phyloP scores from a whole-genome alignment of 2,113 vertebrate genomes.

The Dolichallabes microphthalmus region DNA sequence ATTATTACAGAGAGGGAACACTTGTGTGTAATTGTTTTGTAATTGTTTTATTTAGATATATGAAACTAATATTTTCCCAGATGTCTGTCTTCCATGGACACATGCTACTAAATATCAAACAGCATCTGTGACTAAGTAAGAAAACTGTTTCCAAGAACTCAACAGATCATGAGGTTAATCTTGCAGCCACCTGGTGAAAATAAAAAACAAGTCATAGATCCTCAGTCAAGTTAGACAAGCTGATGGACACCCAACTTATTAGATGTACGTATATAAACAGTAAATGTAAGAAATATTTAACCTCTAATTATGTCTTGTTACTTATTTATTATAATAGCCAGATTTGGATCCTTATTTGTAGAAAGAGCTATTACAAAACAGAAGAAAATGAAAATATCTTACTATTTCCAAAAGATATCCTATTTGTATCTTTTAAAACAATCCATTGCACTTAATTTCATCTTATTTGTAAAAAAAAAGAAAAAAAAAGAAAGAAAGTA shows the following conservation, averaged over 20 bases:
- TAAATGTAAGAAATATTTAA: not conserved
- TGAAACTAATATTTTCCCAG: conserved; percentile 18
- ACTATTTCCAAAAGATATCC: not conserved
- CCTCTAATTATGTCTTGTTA: not conserved
- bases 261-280: not conserved
- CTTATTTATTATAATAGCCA: not conserved
- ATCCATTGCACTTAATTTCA: too few relatives aligned
- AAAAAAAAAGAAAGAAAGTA: not conserved
- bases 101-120: conserved; percentile 33
- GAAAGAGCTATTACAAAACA: not conserved
- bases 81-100: conserved; percentile 25
- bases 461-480: not conserved
- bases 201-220: conserved; percentile 9
- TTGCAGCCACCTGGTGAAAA: conserved; percentile 39
- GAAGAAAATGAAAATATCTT: not conserved
- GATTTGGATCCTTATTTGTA: not conserved
- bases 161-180: conserved; percentile 34
- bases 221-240: not conserved
- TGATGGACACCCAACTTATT: not conserved
- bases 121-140: conserved; percentile 51
- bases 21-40: not conserved
- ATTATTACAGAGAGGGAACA: not conserved
- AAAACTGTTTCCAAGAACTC: conserved; percentile 30
- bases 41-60: not conserved
- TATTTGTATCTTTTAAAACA: too few relatives aligned